phyloP scores from a whole-genome alignment of 2,888 invertebrate genomes.

The Muschampia plurimacula region DNA sequence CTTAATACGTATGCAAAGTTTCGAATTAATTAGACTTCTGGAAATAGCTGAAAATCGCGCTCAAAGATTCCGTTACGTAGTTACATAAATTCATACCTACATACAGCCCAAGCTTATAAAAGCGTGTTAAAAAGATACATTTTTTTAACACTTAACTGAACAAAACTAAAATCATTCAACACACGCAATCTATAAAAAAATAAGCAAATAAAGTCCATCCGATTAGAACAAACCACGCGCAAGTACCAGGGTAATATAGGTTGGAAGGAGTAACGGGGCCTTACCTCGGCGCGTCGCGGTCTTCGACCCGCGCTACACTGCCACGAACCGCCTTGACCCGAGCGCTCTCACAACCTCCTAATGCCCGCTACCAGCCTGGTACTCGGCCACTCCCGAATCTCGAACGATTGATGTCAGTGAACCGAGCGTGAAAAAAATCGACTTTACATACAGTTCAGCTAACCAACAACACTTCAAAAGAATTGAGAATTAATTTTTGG shows the following conservation, averaged over 20 bases:
- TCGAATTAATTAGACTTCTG: too few relatives aligned
- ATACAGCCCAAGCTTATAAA: too few relatives aligned
- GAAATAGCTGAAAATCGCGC: too few relatives aligned
- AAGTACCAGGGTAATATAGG: conserved; percentile 58
- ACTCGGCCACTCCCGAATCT: conserved; percentile 53
- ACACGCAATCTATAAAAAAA: not conserved
- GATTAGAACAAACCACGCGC: conserved; percentile 29
- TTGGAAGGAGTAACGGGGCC: conserved; percentile 69
- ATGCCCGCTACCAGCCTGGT: conserved; percentile 65
- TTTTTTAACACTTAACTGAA: too few relatives aligned
- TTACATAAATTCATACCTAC: too few relatives aligned
- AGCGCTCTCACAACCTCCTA: conserved; percentile 68
- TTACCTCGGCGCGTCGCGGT: conserved; percentile 64
- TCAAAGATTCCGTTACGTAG: too few relatives aligned
- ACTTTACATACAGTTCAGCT: conserved; percentile 36
- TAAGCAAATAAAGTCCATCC: not conserved
- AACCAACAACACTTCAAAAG: conserved; percentile 19
- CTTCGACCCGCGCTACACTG: conserved; percentile 63
- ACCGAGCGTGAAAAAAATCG: conserved; percentile 34
- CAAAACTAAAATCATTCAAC: not conserved
- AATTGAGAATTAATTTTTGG: conserved; percentile 35
- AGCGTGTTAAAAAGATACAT: too few relatives aligned
- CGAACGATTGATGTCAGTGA: conserved; percentile 34
- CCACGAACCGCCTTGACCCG: conserved; percentile 67
- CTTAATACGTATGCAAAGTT: too few relatives aligned